Conservation (phyloP, 1,140 invertebrate genomes). For the Sipha flava region DNA sequence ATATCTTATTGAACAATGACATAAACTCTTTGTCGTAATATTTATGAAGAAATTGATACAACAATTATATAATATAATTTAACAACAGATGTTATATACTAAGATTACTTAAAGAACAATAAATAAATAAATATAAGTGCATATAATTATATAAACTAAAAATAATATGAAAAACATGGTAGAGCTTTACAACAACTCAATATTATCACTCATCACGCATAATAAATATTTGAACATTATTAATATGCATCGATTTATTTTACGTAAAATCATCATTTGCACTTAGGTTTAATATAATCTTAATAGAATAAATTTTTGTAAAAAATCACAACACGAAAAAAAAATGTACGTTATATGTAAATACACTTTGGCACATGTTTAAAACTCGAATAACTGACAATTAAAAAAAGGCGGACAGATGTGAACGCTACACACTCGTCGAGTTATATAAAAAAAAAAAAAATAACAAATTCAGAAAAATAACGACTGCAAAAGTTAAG, state of each 20-base stretch:
- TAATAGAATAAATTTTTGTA: background rate
- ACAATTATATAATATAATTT: constrained; percentile 14
- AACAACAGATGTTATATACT: constrained; percentile 1
- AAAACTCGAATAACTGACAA: background rate
- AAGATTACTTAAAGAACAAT: background rate
- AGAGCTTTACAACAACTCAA: background rate
- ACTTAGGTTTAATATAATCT: background rate
- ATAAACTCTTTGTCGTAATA: constrained; percentile 18
- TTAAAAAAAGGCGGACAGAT: background rate
- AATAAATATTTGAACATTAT: constrained; percentile 2
- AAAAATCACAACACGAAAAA: constrained; percentile 10
- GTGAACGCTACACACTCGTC: background rate
- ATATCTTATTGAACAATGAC: constrained; percentile 12
- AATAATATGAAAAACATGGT: background rate
- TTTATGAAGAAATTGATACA: background rate
- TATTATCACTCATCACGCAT: background rate
- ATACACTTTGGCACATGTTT: constrained; percentile 1
- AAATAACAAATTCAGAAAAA: too few relatives aligned
- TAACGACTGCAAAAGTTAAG: background rate
- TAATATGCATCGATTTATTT: background rate
- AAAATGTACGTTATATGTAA: background rate
- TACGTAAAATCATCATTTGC: background rate
- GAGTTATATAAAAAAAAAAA: background rate
- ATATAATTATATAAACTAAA: background rate
- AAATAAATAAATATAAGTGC: background rate